Conservation (phyloP, 2,113 vertebrate species). For the Anguilla japonica region DNA sequence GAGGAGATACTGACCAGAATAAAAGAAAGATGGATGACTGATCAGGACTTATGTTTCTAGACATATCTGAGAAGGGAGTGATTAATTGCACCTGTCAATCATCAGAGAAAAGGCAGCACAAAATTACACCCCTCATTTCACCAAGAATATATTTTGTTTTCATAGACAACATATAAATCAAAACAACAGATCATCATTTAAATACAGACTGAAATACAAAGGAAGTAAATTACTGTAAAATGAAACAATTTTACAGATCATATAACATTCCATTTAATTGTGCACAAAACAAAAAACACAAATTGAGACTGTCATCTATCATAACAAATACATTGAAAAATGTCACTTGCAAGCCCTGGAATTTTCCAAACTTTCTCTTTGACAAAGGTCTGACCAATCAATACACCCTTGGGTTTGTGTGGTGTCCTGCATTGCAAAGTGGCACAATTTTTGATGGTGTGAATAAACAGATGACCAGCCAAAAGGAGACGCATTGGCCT, state of each 20-base stretch:
- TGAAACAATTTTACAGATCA: neutral
- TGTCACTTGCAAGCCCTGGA: neutral
- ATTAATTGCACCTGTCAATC: neutral
- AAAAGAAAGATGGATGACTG: neutral
- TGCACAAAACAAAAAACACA: neutral
- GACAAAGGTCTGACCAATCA: constrained; percentile 19
- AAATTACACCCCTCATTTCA: neutral
- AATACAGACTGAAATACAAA: neutral
- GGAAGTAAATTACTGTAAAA: neutral
- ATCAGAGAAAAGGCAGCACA: neutral
- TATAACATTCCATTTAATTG: neutral
- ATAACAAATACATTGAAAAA: neutral
- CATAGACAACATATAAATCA: neutral
- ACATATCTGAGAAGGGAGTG: neutral
- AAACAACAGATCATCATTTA: neutral
- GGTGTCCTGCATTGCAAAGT: constrained; percentile 28
- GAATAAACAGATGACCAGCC: constrained; percentile 29
- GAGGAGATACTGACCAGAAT: neutral
- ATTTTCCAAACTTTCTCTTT: neutral
- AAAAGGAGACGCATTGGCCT: constrained; percentile 21
- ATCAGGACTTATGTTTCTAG: neutral
- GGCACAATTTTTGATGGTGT: neutral
- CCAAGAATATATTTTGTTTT: neutral
- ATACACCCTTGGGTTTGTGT: constrained; percentile 13
- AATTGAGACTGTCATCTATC: neutral